Conservation (phyloP, 2,797 vertebrate species). For the Neostethus bicornis region DNA sequence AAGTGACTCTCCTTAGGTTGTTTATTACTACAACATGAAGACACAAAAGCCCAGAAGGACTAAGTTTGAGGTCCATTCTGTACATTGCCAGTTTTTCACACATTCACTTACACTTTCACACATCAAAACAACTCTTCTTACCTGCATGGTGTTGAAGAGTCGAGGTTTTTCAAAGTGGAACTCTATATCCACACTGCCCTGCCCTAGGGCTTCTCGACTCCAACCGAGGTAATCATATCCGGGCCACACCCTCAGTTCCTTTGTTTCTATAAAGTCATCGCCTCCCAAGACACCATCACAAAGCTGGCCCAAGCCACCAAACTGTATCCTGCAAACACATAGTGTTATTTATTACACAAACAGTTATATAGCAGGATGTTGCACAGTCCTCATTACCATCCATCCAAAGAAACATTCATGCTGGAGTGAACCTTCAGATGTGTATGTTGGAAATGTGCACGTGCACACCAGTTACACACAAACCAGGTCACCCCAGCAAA, state of each 20-base stretch:
- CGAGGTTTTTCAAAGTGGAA: slow-evolving; percentile 88
- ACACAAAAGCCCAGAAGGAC: too few relatives aligned
- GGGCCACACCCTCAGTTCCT: slow-evolving; percentile 91
- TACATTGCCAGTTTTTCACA: not conserved
- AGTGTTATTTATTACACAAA: not conserved
- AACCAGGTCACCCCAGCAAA: slow-evolving; percentile 11
- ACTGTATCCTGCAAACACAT: slow-evolving; percentile 81
- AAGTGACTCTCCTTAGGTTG: too few relatives aligned
- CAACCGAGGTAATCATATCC: slow-evolving; percentile 96
- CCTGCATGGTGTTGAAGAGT: slow-evolving; percentile 83
- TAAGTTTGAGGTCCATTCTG: not conserved
- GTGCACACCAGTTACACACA: not conserved
- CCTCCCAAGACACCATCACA: slow-evolving; percentile 89
- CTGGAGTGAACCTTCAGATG: slow-evolving; percentile 7
- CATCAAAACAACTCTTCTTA: slow-evolving; percentile 29
- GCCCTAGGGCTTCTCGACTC: slow-evolving; percentile 82
- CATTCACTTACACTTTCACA: not conserved
- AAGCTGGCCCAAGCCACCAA: slow-evolving; percentile 91
- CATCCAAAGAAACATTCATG: slow-evolving; percentile 12
- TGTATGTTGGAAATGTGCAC: slow-evolving; percentile 1
- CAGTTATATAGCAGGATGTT: slow-evolving; percentile 10
- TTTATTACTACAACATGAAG: too few relatives aligned
- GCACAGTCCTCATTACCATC: not conserved
- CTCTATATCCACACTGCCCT: slow-evolving; percentile 87
- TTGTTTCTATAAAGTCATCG: slow-evolving; percentile 88